Conservation (phyloP, 2,797 vertebrate species). For the Leptodactylus fallax region DNA sequence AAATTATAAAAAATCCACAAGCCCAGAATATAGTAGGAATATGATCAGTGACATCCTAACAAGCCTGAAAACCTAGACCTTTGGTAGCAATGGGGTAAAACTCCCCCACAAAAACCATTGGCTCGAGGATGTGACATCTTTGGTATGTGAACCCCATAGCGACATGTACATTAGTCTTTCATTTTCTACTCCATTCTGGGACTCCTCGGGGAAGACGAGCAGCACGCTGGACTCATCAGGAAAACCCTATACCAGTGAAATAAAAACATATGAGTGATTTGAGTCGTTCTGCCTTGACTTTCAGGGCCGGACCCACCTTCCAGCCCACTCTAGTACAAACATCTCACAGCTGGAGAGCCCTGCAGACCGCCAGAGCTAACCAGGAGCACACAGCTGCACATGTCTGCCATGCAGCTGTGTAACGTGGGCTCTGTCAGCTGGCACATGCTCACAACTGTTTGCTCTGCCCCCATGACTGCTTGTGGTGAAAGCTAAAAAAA, state of each 20-base stretch:
- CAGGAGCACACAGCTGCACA: slow-evolving; percentile 52
- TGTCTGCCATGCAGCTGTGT: slow-evolving; percentile 39
- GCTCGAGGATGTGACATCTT: no score
- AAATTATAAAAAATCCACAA: no score
- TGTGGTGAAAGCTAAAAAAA: slow-evolving; percentile 52
- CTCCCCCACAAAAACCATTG: no score
- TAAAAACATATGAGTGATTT: slow-evolving; percentile 38
- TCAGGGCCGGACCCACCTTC: slow-evolving; percentile 26
- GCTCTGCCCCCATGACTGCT: background rate
- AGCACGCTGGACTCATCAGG: slow-evolving; percentile 38
- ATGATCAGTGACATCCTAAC: no score
- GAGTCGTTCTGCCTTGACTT: slow-evolving; percentile 46
- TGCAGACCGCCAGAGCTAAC: slow-evolving; percentile 24
- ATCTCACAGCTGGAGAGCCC: slow-evolving; percentile 50
- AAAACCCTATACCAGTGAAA: slow-evolving; percentile 40
- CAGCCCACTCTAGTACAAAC: slow-evolving; percentile 58
- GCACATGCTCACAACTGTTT: slow-evolving; percentile 15
- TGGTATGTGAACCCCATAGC: background rate
- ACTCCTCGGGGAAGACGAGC: slow-evolving; percentile 11
- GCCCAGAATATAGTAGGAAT: no score
- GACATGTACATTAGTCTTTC: background rate
- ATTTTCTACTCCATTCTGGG: slow-evolving; percentile 15
- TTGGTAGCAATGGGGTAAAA: no score
- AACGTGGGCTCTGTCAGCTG: slow-evolving; percentile 43
- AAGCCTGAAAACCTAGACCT: no score